phyloP scores from a whole-genome alignment of 2,888 invertebrate species.

The Hirtodrosophila cameraria region DNA sequence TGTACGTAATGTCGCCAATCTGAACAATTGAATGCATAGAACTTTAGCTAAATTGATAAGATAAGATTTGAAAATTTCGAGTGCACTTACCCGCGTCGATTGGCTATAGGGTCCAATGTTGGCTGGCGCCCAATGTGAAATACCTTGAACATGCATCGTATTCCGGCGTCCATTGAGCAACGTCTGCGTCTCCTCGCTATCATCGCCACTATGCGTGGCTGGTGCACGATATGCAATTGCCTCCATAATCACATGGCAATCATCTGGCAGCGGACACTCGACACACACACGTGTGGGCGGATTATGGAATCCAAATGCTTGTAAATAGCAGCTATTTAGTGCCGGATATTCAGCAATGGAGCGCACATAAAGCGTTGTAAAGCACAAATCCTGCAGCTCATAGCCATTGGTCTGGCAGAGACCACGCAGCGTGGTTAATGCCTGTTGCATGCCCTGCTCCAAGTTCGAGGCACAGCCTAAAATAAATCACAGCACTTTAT shows the following conservation, averaged over 20 bases:
- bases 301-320: slow-evolving; percentile 89
- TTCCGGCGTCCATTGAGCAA: slow-evolving; percentile 85
- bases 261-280: slow-evolving; percentile 89
- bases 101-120: slow-evolving; percentile 99
- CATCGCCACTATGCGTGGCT: slow-evolving; percentile 58
- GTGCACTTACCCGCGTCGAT: slow-evolving; percentile 90
- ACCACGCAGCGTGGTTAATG: slow-evolving; percentile 89
- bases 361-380: slow-evolving; percentile 92
- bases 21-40: slow-evolving; percentile 82
- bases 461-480: slow-evolving; percentile 87
- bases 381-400: slow-evolving; percentile 89
- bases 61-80: no score
- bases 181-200: slow-evolving; percentile 54
- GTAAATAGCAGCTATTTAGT: slow-evolving; percentile 91
- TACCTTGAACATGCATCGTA: slow-evolving; percentile 97
- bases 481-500: not conserved
- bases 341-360: slow-evolving; percentile 92
- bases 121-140: slow-evolving; percentile 99
- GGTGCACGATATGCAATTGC: slow-evolving; percentile 87
- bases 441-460: slow-evolving; percentile 88
- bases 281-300: slow-evolving; percentile 95
- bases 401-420: slow-evolving; percentile 80
- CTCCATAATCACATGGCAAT: slow-evolving; percentile 91
- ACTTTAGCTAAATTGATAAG: not conserved
- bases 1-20: slow-evolving; percentile 92